Conservation (phyloP, 2,888 invertebrate species). For the Actias luna region DNA sequence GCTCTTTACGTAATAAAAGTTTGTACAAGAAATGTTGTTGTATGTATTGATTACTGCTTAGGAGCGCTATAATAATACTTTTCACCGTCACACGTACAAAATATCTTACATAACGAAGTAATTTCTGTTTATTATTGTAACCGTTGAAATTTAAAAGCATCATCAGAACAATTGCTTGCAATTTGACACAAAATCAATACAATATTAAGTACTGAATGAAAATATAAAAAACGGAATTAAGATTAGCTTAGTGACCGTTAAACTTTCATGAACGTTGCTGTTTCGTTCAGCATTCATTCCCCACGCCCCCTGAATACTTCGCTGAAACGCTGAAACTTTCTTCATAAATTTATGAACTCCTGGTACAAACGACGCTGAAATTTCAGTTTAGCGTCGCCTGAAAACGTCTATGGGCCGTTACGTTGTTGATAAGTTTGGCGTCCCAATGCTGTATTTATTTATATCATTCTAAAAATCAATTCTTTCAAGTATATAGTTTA, state of each 20-base stretch:
- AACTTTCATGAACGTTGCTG: neutral
- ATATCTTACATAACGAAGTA: neutral
- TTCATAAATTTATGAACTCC: slow-evolving; percentile 46
- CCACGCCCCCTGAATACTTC: slow-evolving; percentile 16
- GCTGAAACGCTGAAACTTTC: slow-evolving; percentile 54
- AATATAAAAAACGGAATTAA: no score
- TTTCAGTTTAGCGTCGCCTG: slow-evolving; percentile 58
- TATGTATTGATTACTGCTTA: neutral
- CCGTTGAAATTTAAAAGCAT: no score
- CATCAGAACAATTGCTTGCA: no score
- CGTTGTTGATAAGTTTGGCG: neutral
- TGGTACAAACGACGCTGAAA: slow-evolving; percentile 64
- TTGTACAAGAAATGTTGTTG: neutral
- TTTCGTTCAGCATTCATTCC: neutral
- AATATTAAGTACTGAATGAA: no score
- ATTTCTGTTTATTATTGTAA: neutral
- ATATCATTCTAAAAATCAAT: neutral
- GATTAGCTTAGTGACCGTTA: no score
- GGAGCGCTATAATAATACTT: neutral
- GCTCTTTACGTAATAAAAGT: no score
- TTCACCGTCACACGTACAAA: neutral
- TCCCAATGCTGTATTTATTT: neutral
- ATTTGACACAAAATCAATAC: no score
- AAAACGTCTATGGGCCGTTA: slow-evolving; percentile 25
- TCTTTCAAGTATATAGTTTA: neutral